Percentiles rank a stretch among this genome's conserved stretches.
phyloP scores from a whole-genome alignment of 2,888 invertebrate genomes.

The Mythimna loreyi region DNA sequence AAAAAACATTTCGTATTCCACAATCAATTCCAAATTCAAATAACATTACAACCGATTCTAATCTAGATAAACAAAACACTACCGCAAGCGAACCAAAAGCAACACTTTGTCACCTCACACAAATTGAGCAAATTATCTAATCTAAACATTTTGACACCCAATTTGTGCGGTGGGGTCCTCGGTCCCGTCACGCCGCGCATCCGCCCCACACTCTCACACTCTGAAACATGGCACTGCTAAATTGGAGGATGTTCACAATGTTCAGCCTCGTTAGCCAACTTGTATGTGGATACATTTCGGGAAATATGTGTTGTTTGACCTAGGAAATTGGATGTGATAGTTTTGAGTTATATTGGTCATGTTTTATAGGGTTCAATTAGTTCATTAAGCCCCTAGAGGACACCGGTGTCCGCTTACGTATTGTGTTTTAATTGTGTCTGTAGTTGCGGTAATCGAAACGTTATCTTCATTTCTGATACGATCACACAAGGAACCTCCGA shows the following conservation, averaged over 20 bases:
- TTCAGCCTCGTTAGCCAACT: conserved; percentile 45
- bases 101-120: conserved; percentile 52
- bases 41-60: conserved; percentile 11
- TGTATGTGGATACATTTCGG: not conserved
- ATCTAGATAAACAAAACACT: conserved; percentile 23
- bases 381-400: no score
- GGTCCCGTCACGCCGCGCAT: conserved; percentile 45
- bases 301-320: not conserved
- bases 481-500: no score
- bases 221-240: conserved; percentile 58
- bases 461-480: no score
- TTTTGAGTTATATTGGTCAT: not conserved
- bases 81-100: not conserved
- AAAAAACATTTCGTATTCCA: not conserved
- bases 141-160: conserved; percentile 66
- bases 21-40: conserved; percentile 1
- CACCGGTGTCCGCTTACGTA: no score
- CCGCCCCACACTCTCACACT: conserved; percentile 58
- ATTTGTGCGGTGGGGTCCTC: conserved; percentile 56
- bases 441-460: no score
- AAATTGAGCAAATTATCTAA: conserved; percentile 67
- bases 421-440: no score
- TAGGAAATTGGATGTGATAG: not conserved
- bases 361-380: not conserved
- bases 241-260: conserved; percentile 59